Evolutionary conservation across 1,140 invertebrate genomes (phyloP), one percentile per base, ranked within the genome.

Genomic region (Drosophila tani): DNA sequence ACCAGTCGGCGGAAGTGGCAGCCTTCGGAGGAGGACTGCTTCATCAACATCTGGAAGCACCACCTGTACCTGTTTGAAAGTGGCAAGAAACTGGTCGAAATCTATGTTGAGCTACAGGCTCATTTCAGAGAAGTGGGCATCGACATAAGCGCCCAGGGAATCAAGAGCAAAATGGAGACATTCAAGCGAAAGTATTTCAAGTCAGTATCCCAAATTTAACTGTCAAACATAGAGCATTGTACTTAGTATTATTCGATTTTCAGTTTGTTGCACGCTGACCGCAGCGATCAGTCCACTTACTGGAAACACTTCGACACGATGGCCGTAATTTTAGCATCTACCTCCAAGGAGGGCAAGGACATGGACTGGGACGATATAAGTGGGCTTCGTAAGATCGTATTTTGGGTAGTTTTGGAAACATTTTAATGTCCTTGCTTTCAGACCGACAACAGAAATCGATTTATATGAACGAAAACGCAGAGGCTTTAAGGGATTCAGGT

Each of bases 91-190:
- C 24, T 74, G 24, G 35, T 46, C 0, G 49, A 74, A 8, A 55
- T 46, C 7, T 75, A 69, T 15, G 27, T 14, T 4, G 35, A 51
- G 7, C 24, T 75, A 27, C 47, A 53, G 12, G 17, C 27, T 5
- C 19, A 55, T 11, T 63, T 73, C 2, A 47, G 32, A 8, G 58
- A 47, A 14, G 56, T 38, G 8, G 71, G 71, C 32, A 32, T 75
- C 2, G 69, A 63, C n/a, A 47, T 75, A 35, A 55, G 1, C 29
- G 19, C 17, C 2, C 29, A 47, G n/a, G 71, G 58, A 2, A 63
- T 75, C 11, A 75, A 75, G n/a, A 60, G 41, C 8, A 75, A 75
- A 74, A 74, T 74, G 71, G 68, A 75, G 15, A 24, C 71, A 0
- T 32, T 75, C 0, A 75, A 74, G 14, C 47, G 69, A 15, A 75